Evolutionary conservation across 92 coral and sea anemone genomes (phyloP), one percentile per base, ranked within the genome.

Genomic region (Porites divaricata): DNA sequence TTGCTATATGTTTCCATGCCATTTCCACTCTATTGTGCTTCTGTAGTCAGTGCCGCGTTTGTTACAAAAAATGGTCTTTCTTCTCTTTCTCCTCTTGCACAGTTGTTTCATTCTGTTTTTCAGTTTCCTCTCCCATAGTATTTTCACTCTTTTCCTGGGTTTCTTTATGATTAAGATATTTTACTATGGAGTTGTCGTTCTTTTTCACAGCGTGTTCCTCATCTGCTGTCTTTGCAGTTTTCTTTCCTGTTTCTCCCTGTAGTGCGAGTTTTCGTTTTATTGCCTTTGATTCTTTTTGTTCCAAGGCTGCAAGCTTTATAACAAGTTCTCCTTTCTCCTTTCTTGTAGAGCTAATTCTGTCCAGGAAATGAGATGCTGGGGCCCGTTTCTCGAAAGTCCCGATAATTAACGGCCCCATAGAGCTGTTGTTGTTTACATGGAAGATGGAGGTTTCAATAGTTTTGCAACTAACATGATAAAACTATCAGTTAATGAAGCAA

Each of bases 41-140:
- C n/a, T n/a, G n/a, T n/a, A n/a, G n/a, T n/a, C 80, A 76, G 80
- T 76, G 80, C 80, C 67, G 80, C 80, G 68, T 76, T 64, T 76
- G 64, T 64, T 76, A 76, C 50, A 76, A 76, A 76, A 56, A 64
- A 22, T 20, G 25, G 26, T 64, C 28, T 68, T 28, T 68, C 48
- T 19, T 59, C 50, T 76, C 67, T 76, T 56, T 76, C 80, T 56
- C 67, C 51, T 76, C 67, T 54, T 59, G 67, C 67, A 57, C 80
- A 76, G 49, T 56, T 76, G 80, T 76, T 56, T 76, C 67, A 76
- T 54, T 74, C 35, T 74, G 45, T 19, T 50, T 76, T 76, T 53
- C 80, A 59, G 67, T 22, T 76, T 76, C 80, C 64, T 64, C 67
- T 19, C 64, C 80, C 24, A 20, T 59, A 56, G 64, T 67, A 59